Base-by-base conservation (phyloP, 1,140 invertebrate genomes). In the Coelopa frigida region DNA sequence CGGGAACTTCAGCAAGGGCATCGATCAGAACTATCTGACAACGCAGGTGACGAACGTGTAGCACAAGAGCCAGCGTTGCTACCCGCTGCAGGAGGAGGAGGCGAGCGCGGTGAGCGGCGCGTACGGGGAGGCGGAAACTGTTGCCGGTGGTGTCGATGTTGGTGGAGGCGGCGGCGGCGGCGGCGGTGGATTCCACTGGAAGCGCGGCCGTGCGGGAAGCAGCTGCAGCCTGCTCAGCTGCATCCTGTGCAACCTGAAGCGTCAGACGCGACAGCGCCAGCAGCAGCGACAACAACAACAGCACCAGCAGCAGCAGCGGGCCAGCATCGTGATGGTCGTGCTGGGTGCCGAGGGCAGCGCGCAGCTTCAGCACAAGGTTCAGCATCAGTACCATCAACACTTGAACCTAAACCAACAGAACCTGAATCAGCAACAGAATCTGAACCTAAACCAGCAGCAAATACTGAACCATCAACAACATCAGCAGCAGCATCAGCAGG, bases 1-100 rank as follows among this genome's bases (percentile, higher is more conserved):
- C 12, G 26, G 61, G 57, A 40, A n/a, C n/a, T n/a, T 56, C 15
- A 66, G 62, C 59, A 66, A 66, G 53, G 62, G 58, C 46, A 55
- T 62, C 49, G 65, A 68, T 46, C 52, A 68, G 27, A 46, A 52
- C 43, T 64, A 59, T 15, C 49, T 58, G 46, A 66, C 62, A 43
- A 69, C 66, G 27, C 65, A 68, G 53, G 62, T 69, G 50, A 68
- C 66, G 43, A 68, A 69, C 57, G 66, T 69, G 57, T 69, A 69
- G 66, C 66, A 66, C 39, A 59, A 59, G 24, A 31, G 15, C n/a
- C 41, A 39, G 5, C 42, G 27, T 36, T 50, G 42, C 39, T 46
- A 31, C 33, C 37, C 17, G 4, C 35, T 33, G 5, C 44, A 18
- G 32, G 5, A 14, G 26, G 35, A 46, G 26, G 22, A 36, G 24